Evolutionary conservation across 2,888 invertebrate genomes (phyloP).

Genomic region (Protophormia terraenovae): DNA sequence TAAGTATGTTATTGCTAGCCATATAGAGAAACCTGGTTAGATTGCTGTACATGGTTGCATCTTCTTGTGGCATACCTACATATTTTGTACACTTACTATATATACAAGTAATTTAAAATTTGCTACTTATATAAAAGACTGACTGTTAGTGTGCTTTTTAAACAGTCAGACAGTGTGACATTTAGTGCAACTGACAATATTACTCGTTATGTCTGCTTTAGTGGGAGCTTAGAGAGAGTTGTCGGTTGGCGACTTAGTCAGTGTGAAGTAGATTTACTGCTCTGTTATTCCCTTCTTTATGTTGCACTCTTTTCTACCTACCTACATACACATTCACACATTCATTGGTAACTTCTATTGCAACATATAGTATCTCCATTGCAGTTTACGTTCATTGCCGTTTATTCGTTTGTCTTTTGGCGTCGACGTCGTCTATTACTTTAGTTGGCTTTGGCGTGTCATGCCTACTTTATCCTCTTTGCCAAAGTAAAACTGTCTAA

Average conservation of each 20-base stretch:
- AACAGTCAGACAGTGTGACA: neutral
- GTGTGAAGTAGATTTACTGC: constrained; percentile 41
- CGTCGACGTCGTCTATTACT: constrained; percentile 54
- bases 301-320: neutral
- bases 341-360: constrained; percentile 32
- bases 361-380: constrained; percentile 13
- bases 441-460: constrained; percentile 57
- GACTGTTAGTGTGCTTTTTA: constrained; percentile 12
- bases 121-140: neutral
- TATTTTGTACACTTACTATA: neutral
- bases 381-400: constrained; percentile 47
- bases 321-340: constrained; percentile 2
- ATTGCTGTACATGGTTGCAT: constrained; percentile 31
- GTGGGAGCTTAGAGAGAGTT: constrained; percentile 21
- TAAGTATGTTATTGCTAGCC: neutral
- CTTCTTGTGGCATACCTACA: constrained; percentile 35
- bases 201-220: constrained; percentile 35
- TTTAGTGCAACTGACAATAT: neutral
- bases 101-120: no score
- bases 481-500: constrained; percentile 61
- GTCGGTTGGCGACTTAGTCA: constrained; percentile 24
- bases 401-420: constrained; percentile 27
- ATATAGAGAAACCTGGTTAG: constrained; percentile 22
- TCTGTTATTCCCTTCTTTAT: neutral
- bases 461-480: constrained; percentile 62